phyloP scores from a whole-genome alignment of 2,888 invertebrate genomes.

The Ochropleura leucogaster region DNA sequence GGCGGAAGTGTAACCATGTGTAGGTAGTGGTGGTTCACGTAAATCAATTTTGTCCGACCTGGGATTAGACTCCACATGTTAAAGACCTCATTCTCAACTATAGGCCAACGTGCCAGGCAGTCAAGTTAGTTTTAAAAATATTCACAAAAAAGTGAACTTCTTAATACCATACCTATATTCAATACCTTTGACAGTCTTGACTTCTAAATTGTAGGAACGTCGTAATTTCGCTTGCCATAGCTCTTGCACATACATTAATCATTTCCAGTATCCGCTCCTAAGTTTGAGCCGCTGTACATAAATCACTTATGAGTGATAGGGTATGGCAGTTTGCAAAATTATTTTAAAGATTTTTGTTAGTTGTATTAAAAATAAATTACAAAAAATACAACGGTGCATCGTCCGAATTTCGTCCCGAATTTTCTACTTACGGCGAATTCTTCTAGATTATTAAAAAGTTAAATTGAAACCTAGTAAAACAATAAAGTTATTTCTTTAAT shows the following conservation, averaged over 20 bases:
- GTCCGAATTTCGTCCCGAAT: neutral
- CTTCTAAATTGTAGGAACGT: neutral
- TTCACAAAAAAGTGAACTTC: neutral
- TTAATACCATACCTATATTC: neutral
- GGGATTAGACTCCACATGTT: neutral
- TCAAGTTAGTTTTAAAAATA: neutral
- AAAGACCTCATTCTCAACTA: neutral
- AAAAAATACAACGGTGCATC: too few species aligned
- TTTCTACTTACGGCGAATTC: neutral
- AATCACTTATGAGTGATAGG: neutral
- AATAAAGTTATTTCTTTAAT: neutral
- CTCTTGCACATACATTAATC: neutral
- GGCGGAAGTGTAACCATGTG: neutral
- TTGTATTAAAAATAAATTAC: neutral
- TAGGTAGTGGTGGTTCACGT: neutral
- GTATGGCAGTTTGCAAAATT: neutral
- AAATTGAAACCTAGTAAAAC: neutral
- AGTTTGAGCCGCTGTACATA: neutral
- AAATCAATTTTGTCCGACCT: neutral
- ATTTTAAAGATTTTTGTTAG: neutral
- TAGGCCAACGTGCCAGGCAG: neutral
- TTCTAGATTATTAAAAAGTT: neutral
- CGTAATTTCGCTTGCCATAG: constrained; percentile 7
- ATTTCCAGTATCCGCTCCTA: constrained; percentile 13
- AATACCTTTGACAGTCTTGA: too few species aligned